Percentiles rank a stretch among this genome's conserved stretches.
phyloP scores from a whole-genome alignment of 92 coral and sea anemone genomes.

The Palythoa grandiflora region DNA sequence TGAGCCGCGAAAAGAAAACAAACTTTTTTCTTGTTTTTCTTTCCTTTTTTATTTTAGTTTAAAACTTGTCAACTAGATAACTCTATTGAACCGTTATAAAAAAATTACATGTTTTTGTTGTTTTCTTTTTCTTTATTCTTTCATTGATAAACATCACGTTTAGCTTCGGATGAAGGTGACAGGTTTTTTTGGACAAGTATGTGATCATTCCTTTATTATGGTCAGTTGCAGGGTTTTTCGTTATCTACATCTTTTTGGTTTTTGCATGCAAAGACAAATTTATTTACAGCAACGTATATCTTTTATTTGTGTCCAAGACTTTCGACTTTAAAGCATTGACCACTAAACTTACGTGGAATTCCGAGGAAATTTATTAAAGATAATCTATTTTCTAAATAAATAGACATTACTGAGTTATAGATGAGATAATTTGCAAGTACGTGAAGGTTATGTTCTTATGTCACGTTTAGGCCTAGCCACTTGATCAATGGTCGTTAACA shows the following conservation, averaged over 20 bases:
- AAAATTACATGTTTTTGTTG: neutral
- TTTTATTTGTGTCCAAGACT: neutral
- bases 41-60: neutral
- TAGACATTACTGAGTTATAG: neutral
- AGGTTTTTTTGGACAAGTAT: no score
- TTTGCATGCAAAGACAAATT: no score
- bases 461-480: constrained; percentile 20
- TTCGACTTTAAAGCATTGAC: neutral
- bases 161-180: no score
- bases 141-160: neutral
- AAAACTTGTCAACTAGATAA: no score
- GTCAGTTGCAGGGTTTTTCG: no score
- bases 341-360: neutral
- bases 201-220: no score
- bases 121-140: neutral
- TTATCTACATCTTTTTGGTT: no score
- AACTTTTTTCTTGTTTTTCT: neutral
- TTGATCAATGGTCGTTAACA: constrained; percentile 1
- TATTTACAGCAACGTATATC: no score
- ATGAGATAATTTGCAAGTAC: neutral
- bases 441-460: neutral
- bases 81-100: no score
- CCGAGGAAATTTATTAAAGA: neutral
- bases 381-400: neutral
- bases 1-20: no score